phyloP scores from a whole-genome alignment of 1,140 invertebrate genomes.

The Portunus trituberculatus region DNA sequence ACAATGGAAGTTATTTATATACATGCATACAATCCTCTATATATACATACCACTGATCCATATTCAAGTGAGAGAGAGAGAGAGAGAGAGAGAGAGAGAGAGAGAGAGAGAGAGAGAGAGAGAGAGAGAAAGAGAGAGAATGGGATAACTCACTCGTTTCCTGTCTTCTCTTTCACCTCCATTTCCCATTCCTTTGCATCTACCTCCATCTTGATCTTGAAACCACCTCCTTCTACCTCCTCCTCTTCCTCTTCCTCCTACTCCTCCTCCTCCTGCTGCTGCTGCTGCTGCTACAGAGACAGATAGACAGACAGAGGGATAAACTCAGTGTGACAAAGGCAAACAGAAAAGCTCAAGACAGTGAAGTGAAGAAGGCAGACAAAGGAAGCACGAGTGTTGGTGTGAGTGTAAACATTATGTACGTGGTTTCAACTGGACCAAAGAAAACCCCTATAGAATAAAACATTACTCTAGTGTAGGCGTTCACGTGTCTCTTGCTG shows the following conservation, averaged over 20 bases:
- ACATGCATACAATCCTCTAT: background rate
- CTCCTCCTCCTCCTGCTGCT: background rate
- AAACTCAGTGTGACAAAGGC: background rate
- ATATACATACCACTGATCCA: background rate
- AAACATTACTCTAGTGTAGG: background rate
- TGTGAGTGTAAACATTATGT: too few species aligned
- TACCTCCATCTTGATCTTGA: background rate
- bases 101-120: slow-evolving; percentile 7
- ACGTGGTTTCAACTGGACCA: too few species aligned
- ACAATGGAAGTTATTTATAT: background rate
- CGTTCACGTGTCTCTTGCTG: background rate
- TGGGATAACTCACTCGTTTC: background rate
- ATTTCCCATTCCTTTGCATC: background rate
- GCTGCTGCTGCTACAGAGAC: background rate
- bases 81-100: background rate
- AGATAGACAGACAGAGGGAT: background rate
- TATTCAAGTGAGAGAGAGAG: background rate
- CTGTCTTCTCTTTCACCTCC: background rate
- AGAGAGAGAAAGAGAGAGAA: background rate
- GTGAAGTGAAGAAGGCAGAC: background rate
- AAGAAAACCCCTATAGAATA: too few species aligned
- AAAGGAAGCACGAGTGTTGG: background rate
- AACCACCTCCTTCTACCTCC: background rate
- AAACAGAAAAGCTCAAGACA: background rate
- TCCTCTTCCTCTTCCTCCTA: background rate